Percentiles rank a stretch among this genome's conserved stretches.
Conservation (phyloP, 2,888 invertebrate species). For the Drosophila helvetica region DNA sequence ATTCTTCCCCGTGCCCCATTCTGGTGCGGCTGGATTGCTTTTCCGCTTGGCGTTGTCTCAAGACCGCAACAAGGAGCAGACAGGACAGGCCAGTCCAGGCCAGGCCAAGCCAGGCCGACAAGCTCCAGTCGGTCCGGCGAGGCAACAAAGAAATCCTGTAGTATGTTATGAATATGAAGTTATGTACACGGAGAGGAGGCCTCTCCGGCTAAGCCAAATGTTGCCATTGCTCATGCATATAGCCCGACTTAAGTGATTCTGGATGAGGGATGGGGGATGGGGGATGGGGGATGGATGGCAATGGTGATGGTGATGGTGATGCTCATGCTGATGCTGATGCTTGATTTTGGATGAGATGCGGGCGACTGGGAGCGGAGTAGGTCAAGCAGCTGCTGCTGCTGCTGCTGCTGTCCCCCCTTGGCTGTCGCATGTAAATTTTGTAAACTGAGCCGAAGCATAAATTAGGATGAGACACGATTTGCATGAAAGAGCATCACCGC, state of each 20-base stretch:
- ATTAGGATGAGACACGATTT: constrained; percentile 69
- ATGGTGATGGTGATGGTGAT: not conserved
- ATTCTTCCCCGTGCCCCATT: not conserved
- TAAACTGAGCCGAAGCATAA: constrained; percentile 76
- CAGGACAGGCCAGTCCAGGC: not conserved
- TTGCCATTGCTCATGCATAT: constrained; percentile 68
- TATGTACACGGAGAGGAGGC: constrained; percentile 7
- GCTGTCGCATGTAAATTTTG: constrained; percentile 60
- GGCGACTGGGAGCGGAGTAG: constrained; percentile 35
- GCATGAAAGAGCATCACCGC: constrained; percentile 61
- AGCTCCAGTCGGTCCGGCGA: not conserved
- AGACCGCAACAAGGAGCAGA: constrained; percentile 38
- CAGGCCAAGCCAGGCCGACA: not conserved
- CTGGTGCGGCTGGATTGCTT: constrained; percentile 6
- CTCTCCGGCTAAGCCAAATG: constrained; percentile 54
- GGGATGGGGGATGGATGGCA: constrained; percentile 22
- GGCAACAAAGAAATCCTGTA: constrained; percentile 10
- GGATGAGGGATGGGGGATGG: constrained; percentile 25
- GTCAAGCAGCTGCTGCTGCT: constrained; percentile 64
- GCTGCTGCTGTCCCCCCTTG: constrained; percentile 10
- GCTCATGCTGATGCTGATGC: not conserved
- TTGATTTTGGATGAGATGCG: not conserved
- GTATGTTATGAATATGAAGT: constrained; percentile 68
- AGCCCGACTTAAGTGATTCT: constrained; percentile 68
- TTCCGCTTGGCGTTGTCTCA: constrained; percentile 26